Base-by-base conservation (phyloP, 64 coral and sea anemone genomes). In the Dendrophyllia cribrosa region DNA sequence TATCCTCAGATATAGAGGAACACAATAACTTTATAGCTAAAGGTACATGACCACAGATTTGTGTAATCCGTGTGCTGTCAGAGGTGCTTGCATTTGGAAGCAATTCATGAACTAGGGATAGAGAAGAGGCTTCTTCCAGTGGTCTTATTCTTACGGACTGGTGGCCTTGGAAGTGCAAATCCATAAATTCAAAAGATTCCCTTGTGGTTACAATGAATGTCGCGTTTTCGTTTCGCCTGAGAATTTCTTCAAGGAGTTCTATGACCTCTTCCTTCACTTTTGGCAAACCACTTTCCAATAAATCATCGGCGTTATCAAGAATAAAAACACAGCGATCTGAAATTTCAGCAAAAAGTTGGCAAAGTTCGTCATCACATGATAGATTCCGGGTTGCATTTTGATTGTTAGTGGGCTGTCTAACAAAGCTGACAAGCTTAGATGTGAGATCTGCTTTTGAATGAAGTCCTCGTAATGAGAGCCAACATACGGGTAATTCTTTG, bases 261-360 rank as follows among this genome's bases (percentile, higher is more conserved):
- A 21, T 12, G 65, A 55, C 64, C 20, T 55, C 46, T 22, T 86
- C 66, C 14, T 55, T 70, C 21, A 55, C 63, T 17, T 63, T 66
- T n/a, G 4, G 10, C 14, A 66, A 2, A 19, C 25, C 60, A 12
- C 59, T 77, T 16, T 60, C 63, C 6, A 91, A 21, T 59, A 91
- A 70, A 53, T 91, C 89, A 34, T 91, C 88, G 20, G 69, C 76
- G 62, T 90, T 80, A 52, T 89, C 87, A 25, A 78, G 6, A 66
- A 89, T 78, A n/a, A 91, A 46, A 11, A 82, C 66, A 16, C 51
- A 23, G 10, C 6, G 19, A 48, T 45, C 80, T 55, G 51, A 58
- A n/a, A 72, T 72, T 10, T 46, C 44, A 43, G 22, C 14, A 17
- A 91, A 58, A 58, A 22, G 6, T 71, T 78, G n/a, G 13, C 4